A percentile compares a stretch with the other conserved stretches of the same genome.
These are phyloP conservation scores for Anguilla obscura DNA, from an alignment of 2,797 vertebrate genomes.

Conservation along the genomic window DNA sequence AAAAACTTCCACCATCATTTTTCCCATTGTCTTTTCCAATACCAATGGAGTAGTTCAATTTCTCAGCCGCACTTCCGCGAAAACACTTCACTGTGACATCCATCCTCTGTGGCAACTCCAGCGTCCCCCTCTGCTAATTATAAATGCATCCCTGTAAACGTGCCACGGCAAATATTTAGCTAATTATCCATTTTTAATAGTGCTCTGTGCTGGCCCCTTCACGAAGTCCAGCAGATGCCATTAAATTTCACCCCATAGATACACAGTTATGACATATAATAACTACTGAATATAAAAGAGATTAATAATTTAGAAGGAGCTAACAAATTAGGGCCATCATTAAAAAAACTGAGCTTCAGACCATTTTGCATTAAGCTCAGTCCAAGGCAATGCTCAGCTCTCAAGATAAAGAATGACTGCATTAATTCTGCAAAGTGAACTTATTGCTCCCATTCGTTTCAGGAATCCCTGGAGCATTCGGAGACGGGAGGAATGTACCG, in stretches of 20 bases:
- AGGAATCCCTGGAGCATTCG: slow-evolving; percentile 94
- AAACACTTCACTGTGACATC: slow-evolving; percentile 56
- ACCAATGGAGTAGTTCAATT: slow-evolving; percentile 56
- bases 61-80: slow-evolving; percentile 40
- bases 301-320: slow-evolving; percentile 99
- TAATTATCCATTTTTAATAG: slow-evolving; percentile 99
- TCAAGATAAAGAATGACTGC: slow-evolving; percentile 99
- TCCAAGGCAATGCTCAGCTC: slow-evolving; percentile 93
- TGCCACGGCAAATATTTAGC: slow-evolving; percentile 98
- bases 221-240: slow-evolving; percentile 97
- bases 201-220: slow-evolving; percentile 86
- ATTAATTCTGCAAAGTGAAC: slow-evolving; percentile 99
- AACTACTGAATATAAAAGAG: slow-evolving; percentile 99
- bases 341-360: slow-evolving; percentile 91
- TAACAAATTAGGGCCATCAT: slow-evolving; percentile 99
- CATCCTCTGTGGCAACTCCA: slow-evolving; percentile 60
- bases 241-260: slow-evolving; percentile 99
- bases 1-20: neutral
- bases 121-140: slow-evolving; percentile 77
- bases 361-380: slow-evolving; percentile 98
- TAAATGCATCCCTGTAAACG: slow-evolving; percentile 82
- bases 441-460: slow-evolving; percentile 97
- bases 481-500: slow-evolving; percentile 89
- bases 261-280: slow-evolving; percentile 99
- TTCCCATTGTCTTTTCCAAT: neutral